Evolutionary conservation across 1,140 invertebrate species (phyloP).

Genomic region (Drosophila melanogaster): DNA sequence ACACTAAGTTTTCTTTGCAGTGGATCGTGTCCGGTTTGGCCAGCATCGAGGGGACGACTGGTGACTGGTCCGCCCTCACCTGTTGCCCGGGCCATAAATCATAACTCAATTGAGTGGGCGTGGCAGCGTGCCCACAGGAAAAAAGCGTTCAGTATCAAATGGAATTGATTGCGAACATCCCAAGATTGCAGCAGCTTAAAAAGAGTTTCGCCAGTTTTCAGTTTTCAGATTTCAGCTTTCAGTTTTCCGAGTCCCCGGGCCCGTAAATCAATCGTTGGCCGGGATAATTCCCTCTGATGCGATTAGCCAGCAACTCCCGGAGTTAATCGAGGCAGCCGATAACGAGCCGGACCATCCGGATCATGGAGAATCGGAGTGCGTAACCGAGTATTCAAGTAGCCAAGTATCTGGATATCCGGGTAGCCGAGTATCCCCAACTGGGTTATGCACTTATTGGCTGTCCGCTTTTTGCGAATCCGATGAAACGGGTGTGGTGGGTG

Average conservation of each 20-base stretch:
- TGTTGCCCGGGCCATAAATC: slow-evolving; percentile 61
- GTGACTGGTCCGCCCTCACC: slow-evolving; percentile 17
- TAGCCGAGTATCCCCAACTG: not conserved
- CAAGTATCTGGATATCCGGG: not conserved
- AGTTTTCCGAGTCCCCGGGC: too few species aligned
- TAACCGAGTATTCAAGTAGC: not conserved
- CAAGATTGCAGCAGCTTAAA: slow-evolving; percentile 46
- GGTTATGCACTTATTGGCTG: slow-evolving; percentile 3
- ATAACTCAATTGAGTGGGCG: slow-evolving; percentile 50
- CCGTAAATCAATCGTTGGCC: slow-evolving; percentile 40
- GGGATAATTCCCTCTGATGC: slow-evolving; percentile 47
- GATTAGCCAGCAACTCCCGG: slow-evolving; percentile 17
- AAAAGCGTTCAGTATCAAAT: slow-evolving; percentile 4
- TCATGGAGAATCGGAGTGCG: too few species aligned
- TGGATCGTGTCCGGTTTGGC: slow-evolving; percentile 20
- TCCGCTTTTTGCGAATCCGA: not conserved
- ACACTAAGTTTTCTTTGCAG: not conserved
- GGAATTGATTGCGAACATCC: slow-evolving; percentile 43
- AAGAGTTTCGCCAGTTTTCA: not conserved
- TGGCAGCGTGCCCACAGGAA: not conserved
- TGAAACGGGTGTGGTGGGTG: not conserved
- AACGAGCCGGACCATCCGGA: not conserved
- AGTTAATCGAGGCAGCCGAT: slow-evolving; percentile 18
- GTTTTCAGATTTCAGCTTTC: not conserved
- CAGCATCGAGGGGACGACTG: not conserved